A percentile compares a stretch with the other conserved stretches of the same genome.
Conservation (phyloP, 2,113 vertebrate species). For the Urocynchramus pylzowi region DNA sequence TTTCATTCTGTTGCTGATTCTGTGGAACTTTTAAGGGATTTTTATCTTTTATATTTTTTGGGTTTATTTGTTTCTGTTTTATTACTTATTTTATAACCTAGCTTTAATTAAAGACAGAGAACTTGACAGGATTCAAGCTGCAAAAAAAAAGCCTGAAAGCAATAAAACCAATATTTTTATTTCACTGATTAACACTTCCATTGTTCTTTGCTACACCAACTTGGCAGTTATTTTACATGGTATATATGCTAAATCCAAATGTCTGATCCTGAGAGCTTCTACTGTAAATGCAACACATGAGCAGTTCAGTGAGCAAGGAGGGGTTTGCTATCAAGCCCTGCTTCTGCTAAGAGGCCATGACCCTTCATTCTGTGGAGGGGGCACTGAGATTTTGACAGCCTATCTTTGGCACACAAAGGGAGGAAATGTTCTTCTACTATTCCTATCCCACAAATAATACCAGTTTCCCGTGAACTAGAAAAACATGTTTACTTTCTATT, state of each 20-base stretch:
- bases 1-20: background rate
- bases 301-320: background rate
- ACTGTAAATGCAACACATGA: background rate
- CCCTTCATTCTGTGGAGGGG: background rate
- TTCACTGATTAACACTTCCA: conserved; percentile 24
- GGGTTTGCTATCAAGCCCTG: background rate
- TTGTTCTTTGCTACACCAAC: background rate
- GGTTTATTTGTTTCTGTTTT: background rate
- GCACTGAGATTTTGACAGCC: background rate
- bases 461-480: conserved; percentile 14
- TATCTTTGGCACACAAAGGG: conserved; percentile 30
- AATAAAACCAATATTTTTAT: conserved; percentile 8
- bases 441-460: conserved; percentile 28
- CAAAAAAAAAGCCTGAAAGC: background rate
- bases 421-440: conserved; percentile 28
- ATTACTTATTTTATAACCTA: conserved; percentile 23
- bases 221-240: background rate
- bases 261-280: background rate
- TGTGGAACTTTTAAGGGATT: background rate
- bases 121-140: background rate
- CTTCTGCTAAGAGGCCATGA: background rate
- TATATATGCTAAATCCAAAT: background rate
- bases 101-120: conserved; percentile 30
- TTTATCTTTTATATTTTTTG: conserved; percentile 2
- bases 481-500: conserved; percentile 45